Percentiles rank a stretch among this genome's conserved stretches.
Evolutionary conservation across 2,113 vertebrate species (phyloP).

Genomic region (Pongo pygmaeus): DNA sequence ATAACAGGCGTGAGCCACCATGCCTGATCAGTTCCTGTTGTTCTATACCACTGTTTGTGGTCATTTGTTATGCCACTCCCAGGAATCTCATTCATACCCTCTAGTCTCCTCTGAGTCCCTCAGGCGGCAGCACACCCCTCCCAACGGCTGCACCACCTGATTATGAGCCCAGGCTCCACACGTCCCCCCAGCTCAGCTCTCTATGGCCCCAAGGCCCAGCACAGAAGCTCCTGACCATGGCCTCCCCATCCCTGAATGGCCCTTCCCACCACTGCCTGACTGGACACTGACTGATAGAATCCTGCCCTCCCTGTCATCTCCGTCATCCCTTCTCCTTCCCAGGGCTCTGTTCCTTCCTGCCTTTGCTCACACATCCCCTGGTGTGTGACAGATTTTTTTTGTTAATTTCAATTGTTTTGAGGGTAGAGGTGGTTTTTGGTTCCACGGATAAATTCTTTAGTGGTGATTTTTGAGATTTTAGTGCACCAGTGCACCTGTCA

Average conservation of each 20-base stretch:
- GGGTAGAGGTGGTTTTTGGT: too few species aligned
- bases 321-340: too few species aligned
- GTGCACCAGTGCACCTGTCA: too few species aligned
- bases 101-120: neutral
- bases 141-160: neutral
- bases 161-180: rapidly evolving
- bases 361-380: neutral
- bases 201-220: neutral
- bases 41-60: neutral
- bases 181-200: rapidly evolving
- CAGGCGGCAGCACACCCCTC: too few species aligned
- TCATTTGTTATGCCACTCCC: neutral
- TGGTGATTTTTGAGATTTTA: too few species aligned
- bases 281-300: rapidly evolving
- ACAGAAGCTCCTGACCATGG: too few species aligned
- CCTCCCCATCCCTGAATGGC: neutral
- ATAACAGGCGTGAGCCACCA: too few species aligned
- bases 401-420: too few species aligned
- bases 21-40: neutral
- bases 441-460: too few species aligned
- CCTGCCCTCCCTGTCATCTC: neutral
- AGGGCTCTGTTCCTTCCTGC: rapidly evolving
- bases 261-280: neutral
- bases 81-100: too few species aligned
- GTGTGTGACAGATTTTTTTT: too few species aligned